Evolutionary conservation across 2,888 invertebrate species (phyloP).

Genomic region (Ypsolopha sequella): DNA sequence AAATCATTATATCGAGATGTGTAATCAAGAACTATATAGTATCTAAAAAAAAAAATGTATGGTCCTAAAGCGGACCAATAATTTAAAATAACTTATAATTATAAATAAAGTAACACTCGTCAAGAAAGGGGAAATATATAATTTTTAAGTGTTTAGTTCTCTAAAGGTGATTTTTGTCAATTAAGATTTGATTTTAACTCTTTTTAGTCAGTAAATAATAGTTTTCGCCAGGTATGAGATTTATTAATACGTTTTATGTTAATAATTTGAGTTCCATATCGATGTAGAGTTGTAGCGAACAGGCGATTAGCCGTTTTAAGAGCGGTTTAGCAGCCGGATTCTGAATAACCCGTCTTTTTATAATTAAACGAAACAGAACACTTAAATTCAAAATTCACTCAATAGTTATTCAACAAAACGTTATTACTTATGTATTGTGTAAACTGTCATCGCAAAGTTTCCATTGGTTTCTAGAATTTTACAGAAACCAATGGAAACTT

Average conservation of each 20-base stretch:
- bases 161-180: slow-evolving; percentile 54
- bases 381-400: too few relatives aligned
- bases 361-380: too few relatives aligned
- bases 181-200: slow-evolving; percentile 37
- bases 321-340: too few relatives aligned
- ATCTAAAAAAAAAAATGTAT: background rate
- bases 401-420: too few relatives aligned
- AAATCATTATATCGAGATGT: slow-evolving; percentile 47
- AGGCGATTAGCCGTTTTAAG: slow-evolving; percentile 10
- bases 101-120: background rate
- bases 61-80: background rate
- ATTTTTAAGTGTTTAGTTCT: slow-evolving; percentile 21
- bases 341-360: too few relatives aligned
- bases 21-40: slow-evolving; percentile 10
- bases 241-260: slow-evolving; percentile 25
- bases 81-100: background rate
- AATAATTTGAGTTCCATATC: slow-evolving; percentile 40
- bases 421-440: too few relatives aligned
- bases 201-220: slow-evolving; percentile 17
- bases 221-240: slow-evolving; percentile 40
- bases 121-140: background rate
- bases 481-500: too few relatives aligned
- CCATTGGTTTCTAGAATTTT: too few relatives aligned
- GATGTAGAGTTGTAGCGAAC: slow-evolving; percentile 25
- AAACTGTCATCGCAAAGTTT: too few relatives aligned